phyloP scores from a whole-genome alignment of 2,113 vertebrate species.

The Notiomystis cincta region DNA sequence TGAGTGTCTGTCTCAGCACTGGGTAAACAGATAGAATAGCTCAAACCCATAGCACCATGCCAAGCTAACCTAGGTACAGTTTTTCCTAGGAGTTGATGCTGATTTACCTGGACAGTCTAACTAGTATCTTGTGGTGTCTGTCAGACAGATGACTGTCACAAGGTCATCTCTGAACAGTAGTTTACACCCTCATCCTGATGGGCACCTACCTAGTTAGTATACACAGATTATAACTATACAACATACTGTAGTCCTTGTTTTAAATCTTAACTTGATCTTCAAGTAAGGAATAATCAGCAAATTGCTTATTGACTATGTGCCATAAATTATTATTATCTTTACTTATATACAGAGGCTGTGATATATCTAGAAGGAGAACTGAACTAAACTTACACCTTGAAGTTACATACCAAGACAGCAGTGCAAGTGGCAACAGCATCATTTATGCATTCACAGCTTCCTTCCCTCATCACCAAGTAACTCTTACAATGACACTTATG shows the following conservation, averaged over 20 bases:
- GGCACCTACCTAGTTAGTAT: neutral
- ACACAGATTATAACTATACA: neutral
- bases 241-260: neutral
- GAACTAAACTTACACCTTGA: neutral
- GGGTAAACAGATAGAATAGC: neutral
- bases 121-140: neutral
- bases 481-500: neutral
- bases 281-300: neutral
- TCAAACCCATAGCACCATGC: neutral
- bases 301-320: neutral
- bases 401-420: neutral
- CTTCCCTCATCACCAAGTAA: neutral
- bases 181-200: neutral
- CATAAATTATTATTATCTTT: neutral
- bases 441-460: neutral
- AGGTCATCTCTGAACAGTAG: neutral
- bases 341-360: neutral
- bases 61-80: neutral
- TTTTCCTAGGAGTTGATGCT: neutral
- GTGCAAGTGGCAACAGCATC: neutral
- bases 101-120: neutral
- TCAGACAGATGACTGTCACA: neutral
- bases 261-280: neutral
- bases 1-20: neutral
- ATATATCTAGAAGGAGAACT: neutral